Percentiles rank a stretch among this genome's conserved stretches.
These are phyloP conservation scores for Lochmaea crataegi DNA, from an alignment of 2,888 invertebrate species.

Conservation along the genomic window DNA sequence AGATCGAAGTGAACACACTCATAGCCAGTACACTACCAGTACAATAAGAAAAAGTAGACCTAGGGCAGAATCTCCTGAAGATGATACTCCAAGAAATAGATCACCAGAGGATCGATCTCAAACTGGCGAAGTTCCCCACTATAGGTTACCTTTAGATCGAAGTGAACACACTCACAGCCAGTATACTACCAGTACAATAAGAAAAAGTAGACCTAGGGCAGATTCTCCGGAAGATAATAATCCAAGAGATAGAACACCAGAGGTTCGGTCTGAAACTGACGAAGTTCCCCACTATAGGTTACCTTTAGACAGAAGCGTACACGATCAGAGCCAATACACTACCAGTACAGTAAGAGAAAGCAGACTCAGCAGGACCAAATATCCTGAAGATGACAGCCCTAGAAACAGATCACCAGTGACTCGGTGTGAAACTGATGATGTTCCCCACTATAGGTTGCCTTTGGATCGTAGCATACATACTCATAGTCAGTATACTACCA, in stretches of 20 bases:
- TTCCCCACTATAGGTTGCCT: slow-evolving; percentile 42
- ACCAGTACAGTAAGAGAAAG: too few relatives aligned
- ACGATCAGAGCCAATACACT: background rate
- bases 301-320: slow-evolving; percentile 47
- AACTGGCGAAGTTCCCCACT: slow-evolving; percentile 33
- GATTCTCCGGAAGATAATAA: background rate
- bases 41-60: background rate
- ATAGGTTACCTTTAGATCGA: slow-evolving; percentile 40
- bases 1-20: slow-evolving; percentile 51
- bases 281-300: slow-evolving; percentile 57
- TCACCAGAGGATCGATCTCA: background rate
- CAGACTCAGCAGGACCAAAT: too few relatives aligned
- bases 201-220: background rate
- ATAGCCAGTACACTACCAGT: slow-evolving; percentile 24
- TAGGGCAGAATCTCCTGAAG: background rate
- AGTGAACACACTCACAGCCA: slow-evolving; percentile 18
- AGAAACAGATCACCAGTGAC: background rate
- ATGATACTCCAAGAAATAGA: background rate
- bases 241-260: background rate
- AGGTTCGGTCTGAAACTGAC: background rate
- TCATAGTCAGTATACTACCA: background rate
- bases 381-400: too few relatives aligned
- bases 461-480: slow-evolving; percentile 22
- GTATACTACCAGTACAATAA: background rate
- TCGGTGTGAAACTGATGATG: slow-evolving; percentile 12